Evolutionary conservation across 2,113 vertebrate species (phyloP).

Genomic region (Dendrocopos noguchii): DNA sequence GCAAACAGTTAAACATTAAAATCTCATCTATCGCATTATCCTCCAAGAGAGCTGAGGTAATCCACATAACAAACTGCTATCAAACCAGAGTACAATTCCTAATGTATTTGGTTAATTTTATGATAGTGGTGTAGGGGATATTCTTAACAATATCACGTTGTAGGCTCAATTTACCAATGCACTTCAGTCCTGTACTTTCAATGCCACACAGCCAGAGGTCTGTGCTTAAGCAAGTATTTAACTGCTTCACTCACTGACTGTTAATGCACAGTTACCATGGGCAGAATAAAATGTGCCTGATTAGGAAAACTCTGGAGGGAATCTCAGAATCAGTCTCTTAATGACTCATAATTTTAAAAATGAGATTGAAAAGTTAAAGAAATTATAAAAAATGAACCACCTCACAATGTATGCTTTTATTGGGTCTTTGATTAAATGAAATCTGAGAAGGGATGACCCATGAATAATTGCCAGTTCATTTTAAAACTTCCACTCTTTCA

Average conservation of each 20-base stretch:
- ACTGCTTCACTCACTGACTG: neutral
- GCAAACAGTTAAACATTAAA: neutral
- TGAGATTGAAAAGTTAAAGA: constrained; percentile 44
- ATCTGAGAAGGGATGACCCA: constrained; percentile 33
- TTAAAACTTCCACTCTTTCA: constrained; percentile 19
- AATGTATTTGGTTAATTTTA: neutral
- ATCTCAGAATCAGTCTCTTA: constrained; percentile 49
- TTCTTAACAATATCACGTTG: neutral
- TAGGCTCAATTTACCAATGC: neutral
- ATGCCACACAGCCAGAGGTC: neutral
- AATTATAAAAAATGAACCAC: constrained; percentile 53
- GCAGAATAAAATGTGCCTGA: constrained; percentile 36
- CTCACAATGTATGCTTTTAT: constrained; percentile 18
- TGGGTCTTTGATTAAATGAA: constrained; percentile 54
- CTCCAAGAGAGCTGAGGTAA: neutral
- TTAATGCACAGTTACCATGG: neutral
- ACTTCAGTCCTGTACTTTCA: neutral
- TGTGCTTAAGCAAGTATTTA: neutral
- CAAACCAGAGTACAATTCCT: neutral
- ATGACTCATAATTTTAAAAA: constrained; percentile 45
- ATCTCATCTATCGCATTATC: neutral
- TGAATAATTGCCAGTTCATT: constrained; percentile 52
- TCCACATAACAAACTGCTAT: neutral
- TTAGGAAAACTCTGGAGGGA: constrained; percentile 45
- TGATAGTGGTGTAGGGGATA: neutral